phyloP scores from a whole-genome alignment of 1,140 invertebrate genomes.

The Drosophila pallidifrons region DNA sequence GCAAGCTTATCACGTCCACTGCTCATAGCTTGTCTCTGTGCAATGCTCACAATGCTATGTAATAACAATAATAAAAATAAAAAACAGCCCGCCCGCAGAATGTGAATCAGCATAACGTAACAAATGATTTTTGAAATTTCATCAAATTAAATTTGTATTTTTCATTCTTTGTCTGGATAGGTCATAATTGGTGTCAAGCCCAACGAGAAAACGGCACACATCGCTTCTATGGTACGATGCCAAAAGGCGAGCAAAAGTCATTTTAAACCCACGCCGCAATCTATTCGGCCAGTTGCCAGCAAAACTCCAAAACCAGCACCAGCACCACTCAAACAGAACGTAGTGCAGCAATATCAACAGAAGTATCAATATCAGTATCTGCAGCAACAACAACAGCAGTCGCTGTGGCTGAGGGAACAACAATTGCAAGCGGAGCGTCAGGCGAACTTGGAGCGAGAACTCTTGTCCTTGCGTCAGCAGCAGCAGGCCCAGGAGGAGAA shows the following conservation, averaged over 20 bases:
- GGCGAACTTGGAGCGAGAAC: background rate
- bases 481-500: conserved; percentile 1
- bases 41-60: background rate
- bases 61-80: background rate
- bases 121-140: background rate
- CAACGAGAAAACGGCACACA: conserved; percentile 68
- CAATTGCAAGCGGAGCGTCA: background rate
- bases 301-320: background rate
- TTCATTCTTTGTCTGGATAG: conserved; percentile 34
- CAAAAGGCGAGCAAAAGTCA: conserved; percentile 50
- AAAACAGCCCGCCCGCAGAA: background rate
- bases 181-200: conserved; percentile 57
- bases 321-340: background rate
- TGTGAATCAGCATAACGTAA: conserved; percentile 1
- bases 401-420: background rate
- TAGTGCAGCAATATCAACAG: background rate
- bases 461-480: conserved; percentile 1
- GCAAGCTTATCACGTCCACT: conserved; percentile 35
- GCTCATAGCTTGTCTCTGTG: conserved; percentile 8
- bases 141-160: too few relatives aligned
- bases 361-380: background rate
- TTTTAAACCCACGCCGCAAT: background rate
- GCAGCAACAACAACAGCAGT: conserved; percentile 5
- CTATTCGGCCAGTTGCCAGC: background rate
- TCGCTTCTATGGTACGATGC: conserved; percentile 62